Evolutionary conservation across 2,797 vertebrate species (phyloP).

Genomic region (Sebastes ruberrimus): DNA sequence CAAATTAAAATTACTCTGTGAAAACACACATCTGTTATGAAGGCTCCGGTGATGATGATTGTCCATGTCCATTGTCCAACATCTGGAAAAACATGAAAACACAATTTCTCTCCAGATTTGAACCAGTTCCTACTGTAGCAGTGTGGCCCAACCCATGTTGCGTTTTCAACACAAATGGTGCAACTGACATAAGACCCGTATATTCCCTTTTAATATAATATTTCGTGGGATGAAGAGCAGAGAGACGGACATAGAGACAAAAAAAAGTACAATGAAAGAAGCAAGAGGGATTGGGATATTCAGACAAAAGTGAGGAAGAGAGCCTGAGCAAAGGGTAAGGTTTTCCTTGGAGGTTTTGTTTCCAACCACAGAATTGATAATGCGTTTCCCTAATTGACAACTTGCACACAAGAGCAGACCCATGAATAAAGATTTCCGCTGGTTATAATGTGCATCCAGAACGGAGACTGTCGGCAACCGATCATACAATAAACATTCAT

Average conservation of each 20-base stretch:
- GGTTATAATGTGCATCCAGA: conserved; percentile 15
- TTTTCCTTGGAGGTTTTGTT: conserved; percentile 9
- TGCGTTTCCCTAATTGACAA: conserved; percentile 28
- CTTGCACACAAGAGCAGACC: not conserved
- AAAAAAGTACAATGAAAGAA: not conserved
- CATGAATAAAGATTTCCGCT: conserved; percentile 44
- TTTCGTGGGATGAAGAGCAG: not conserved
- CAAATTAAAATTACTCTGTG: not conserved
- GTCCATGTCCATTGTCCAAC: not conserved
- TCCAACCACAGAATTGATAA: conserved; percentile 27
- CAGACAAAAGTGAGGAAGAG: not conserved
- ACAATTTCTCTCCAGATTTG: not conserved
- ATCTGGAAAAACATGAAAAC: not conserved
- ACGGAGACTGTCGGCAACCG: not conserved
- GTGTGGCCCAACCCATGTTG: not conserved
- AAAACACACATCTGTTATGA: not conserved
- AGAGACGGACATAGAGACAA: not conserved
- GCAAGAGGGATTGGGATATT: not conserved
- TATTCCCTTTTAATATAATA: not conserved
- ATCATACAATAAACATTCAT: conserved; percentile 20
- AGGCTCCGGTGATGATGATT: not conserved
- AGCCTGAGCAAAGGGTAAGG: not conserved
- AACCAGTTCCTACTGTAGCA: not conserved
- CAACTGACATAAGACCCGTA: not conserved
- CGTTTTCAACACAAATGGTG: not conserved